Percentiles rank a stretch among this genome's conserved stretches.
Conservation (phyloP, 2,888 invertebrate genomes). For the Rhingia campestris region DNA sequence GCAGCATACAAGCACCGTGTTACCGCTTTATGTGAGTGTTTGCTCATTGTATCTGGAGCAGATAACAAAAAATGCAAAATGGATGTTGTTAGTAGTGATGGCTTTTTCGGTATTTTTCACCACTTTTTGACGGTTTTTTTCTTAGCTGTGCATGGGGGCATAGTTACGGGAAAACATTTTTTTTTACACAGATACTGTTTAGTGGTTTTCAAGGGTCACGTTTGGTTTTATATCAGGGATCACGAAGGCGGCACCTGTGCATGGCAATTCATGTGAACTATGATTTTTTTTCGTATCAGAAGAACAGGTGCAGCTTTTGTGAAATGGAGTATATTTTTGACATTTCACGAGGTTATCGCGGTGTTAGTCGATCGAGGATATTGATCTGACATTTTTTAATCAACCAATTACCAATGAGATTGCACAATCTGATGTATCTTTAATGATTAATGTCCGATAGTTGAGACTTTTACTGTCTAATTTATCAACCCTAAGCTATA, state of each 20-base stretch:
- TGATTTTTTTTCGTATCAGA: conserved; percentile 1
- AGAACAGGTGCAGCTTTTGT: not conserved
- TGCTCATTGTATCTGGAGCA: conserved; percentile 72
- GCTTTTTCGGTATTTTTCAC: conserved; percentile 13
- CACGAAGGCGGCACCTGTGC: conserved; percentile 47
- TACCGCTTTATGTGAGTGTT: conserved; percentile 64
- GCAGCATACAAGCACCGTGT: conserved; percentile 34
- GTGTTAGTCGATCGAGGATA: not conserved
- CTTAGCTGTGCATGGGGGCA: not conserved
- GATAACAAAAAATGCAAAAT: conserved; percentile 70
- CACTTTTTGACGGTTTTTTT: conserved; percentile 21
- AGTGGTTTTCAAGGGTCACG: conserved; percentile 40
- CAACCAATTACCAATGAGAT: too few relatives aligned
- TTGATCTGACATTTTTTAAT: too few relatives aligned
- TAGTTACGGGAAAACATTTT: conserved; percentile 40
- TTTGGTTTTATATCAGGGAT: conserved; percentile 41
- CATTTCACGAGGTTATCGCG: conserved; percentile 10
- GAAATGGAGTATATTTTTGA: conserved; percentile 6
- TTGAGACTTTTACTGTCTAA: too few relatives aligned
- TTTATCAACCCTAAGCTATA: too few relatives aligned
- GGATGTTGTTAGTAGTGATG: conserved; percentile 58
- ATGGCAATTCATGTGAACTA: conserved; percentile 14
- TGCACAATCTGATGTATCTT: too few relatives aligned
- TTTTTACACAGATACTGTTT: conserved; percentile 5
- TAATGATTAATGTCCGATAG: too few relatives aligned